Base-by-base conservation (phyloP, 1,140 invertebrate species). In the Reticulitermes speratus region DNA sequence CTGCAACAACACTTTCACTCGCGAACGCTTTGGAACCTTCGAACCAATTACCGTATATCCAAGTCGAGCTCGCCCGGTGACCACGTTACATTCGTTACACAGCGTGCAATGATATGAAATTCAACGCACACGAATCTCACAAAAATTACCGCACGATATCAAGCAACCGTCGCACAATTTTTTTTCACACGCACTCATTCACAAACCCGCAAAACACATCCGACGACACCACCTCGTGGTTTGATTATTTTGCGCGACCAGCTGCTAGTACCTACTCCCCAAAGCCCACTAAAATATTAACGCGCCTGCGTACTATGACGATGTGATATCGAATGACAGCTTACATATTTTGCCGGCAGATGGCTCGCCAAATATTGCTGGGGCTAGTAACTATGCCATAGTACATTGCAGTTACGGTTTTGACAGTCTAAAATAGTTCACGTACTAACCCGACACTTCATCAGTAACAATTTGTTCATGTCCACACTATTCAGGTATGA, bases 1-100 rank as follows among this genome's bases (percentile, higher is more conserved):
- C 65, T 81, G 23, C 45, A 30, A 7, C 32, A 69, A n/a, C 85
- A 85, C 85, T 55, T 38, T 48, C 85, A 85, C 85, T 52, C 52
- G 82, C 83, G 83, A 30, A 30, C 19, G 82, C 82, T 44, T n/a
- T 44, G 38, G 19, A 44, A 32, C 82, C 44, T 45, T 19, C 19
- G n/a, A 44, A 7, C 82, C 16, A 2, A 59, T 48, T 25, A 44
- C 83, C 23, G 30, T 84, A 30, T 30, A 84, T 84, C 52, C 83
- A 84, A 44, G 52, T 25, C 30, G 30, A 83, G 44, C 38, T 44
- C 25, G 83, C 83, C 45, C 83, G 30, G 44, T 25, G 25, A 45
- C 38, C 44, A 45, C 52, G 38, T n/a, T 3, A 82, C 82, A 19
- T 44, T 48, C 44, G 44, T 25, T 44, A 48, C 23, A n/a, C 30